A percentile compares a stretch with the other conserved stretches of the same genome.
These are phyloP conservation scores for Streblospio benedicti DNA, from an alignment of 1,140 invertebrate species.

Conservation along the genomic window DNA sequence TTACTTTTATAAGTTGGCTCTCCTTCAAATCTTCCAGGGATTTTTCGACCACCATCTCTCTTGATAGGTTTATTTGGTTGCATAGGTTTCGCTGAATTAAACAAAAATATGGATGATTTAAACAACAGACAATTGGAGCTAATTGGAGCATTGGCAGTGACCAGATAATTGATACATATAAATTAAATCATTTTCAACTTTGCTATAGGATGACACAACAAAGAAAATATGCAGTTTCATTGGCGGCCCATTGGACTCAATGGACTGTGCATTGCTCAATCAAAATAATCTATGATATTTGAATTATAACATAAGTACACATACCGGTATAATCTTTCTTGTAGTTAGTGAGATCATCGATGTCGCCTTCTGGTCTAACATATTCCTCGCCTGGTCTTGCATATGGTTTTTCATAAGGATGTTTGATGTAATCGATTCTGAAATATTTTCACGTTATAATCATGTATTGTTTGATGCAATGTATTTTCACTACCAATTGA, in stretches of 20 bases:
- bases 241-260: not conserved
- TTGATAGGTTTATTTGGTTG: constrained; percentile 33
- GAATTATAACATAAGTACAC: not conserved
- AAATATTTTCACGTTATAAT: constrained; percentile 3
- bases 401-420: constrained; percentile 32
- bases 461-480: not conserved
- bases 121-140: not conserved
- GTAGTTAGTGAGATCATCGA: constrained; percentile 44
- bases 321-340: constrained; percentile 44
- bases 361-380: constrained; percentile 35
- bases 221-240: not conserved
- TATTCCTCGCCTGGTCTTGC: constrained; percentile 34
- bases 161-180: not conserved
- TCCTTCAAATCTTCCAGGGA: constrained; percentile 43
- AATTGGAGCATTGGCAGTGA: not conserved
- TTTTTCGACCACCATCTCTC: constrained; percentile 27
- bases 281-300: not conserved
- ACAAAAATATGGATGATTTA: not conserved
- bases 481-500: not conserved
- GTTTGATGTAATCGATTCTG: constrained; percentile 43
- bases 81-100: constrained; percentile 36
- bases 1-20: constrained; percentile 47
- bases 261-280: not conserved
- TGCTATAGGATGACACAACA: not conserved
- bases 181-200: not conserved